Base-by-base conservation (phyloP, 2,797 vertebrate species). In the Alfaro cultratus region DNA sequence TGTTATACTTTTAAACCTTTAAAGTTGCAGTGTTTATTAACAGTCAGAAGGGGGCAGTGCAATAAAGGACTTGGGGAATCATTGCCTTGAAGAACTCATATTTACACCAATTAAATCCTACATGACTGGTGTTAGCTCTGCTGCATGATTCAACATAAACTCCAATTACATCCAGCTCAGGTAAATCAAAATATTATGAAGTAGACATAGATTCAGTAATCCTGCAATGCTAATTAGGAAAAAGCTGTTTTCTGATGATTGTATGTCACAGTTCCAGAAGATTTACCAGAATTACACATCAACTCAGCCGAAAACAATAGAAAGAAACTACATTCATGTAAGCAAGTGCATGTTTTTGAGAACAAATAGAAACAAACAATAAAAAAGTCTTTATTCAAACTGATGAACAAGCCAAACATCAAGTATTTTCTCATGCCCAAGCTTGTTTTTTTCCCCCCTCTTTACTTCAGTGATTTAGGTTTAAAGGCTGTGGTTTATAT, bases 361-460 rank as follows among this genome's bases (percentile, higher is more conserved):
- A 1, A 46, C 29, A 62, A 60, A 0, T 8, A 60, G 53, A 74
- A 34, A 13, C 18, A 0, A 47, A 77, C 7, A 71, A 68, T 23
- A 45, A 60, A 60, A 60, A 60, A 0, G 77, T 39, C 5, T 91
- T 89, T 90, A 89, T 87, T 93, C 8, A 79, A 74, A 36, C 77
- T 80, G 10, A 21, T 82, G 34, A 75, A 70, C 4, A 26, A 70
- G 11, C 3, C 12, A 71, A 71, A 71, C 26, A 71, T 15, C 4
- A 60, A n/a, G 34, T 4, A 3, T 53, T 43, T 81, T 57, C 71
- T 23, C 68, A 76, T 74, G 21, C 75, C 60, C 31, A 43, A 1
- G 0, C 23, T 46, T 45, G 31, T 51, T 12, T 1, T 51, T 12
- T 1, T 5, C 64, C 23, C 31, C 36, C 23, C 26, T 16, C 8